Percentiles rank a stretch among this genome's conserved stretches.
These are phyloP conservation scores for Microcebus jonahi DNA, from an alignment of 2,113 vertebrate genomes.

Conservation along the genomic window DNA sequence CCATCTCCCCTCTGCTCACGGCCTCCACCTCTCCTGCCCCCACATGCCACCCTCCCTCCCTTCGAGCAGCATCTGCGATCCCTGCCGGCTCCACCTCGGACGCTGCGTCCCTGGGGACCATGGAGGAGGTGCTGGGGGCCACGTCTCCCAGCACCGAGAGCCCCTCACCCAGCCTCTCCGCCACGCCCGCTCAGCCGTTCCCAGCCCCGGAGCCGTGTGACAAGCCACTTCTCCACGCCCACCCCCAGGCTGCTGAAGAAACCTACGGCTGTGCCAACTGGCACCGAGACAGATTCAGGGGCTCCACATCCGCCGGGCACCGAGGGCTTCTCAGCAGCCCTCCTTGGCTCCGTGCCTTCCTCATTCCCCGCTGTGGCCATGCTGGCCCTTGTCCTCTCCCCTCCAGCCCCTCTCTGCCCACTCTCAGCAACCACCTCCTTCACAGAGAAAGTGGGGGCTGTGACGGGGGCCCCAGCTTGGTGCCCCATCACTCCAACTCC, in stretches of 20 bases:
- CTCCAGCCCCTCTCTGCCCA: background rate
- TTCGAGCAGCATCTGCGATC: background rate
- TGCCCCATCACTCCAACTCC: background rate
- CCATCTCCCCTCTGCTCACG: background rate
- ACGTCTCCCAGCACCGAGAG: background rate
- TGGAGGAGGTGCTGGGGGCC: background rate
- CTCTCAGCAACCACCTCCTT: background rate
- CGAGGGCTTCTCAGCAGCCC: background rate
- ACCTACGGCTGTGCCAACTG: conserved; percentile 56
- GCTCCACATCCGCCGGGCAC: background rate
- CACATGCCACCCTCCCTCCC: background rate
- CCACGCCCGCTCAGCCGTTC: conserved; percentile 18
- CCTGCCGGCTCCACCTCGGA: background rate
- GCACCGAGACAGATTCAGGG: conserved; percentile 31
- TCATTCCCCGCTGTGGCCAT: accelerated
- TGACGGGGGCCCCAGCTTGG: background rate
- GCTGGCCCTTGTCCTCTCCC: background rate
- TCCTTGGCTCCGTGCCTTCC: background rate
- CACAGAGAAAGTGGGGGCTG: background rate
- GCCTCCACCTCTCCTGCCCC: background rate
- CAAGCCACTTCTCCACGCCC: conserved; percentile 66
- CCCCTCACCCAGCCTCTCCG: conserved; percentile 9
- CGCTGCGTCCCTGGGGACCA: background rate
- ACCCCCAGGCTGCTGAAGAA: conserved; percentile 71
- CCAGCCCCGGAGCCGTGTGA: conserved; percentile 36